Conservation (phyloP, 2,113 vertebrate genomes). For the Podilymbus podiceps region DNA sequence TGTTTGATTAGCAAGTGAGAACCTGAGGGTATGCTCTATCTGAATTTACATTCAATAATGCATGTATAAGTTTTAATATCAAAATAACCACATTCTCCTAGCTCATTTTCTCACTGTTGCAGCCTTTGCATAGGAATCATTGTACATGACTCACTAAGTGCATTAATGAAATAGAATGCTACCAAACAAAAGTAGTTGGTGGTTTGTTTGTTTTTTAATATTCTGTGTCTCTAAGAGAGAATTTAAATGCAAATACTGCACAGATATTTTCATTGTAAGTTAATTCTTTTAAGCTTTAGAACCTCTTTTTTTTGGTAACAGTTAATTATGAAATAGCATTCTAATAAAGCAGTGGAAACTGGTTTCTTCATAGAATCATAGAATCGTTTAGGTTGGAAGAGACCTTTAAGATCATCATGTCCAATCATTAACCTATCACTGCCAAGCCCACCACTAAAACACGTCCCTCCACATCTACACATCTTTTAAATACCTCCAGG, state of each 20-base stretch:
- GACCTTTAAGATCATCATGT: too few relatives aligned
- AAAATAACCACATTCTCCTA: neutral
- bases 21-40: neutral
- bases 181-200: neutral
- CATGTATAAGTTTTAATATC: neutral
- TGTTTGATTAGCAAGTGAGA: neutral
- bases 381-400: too few relatives aligned
- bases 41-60: neutral
- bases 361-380: neutral
- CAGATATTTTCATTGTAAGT: neutral
- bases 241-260: neutral
- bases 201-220: neutral
- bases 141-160: neutral
- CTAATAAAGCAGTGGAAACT: neutral
- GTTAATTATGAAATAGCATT: neutral
- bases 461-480: too few relatives aligned
- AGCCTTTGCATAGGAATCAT: neutral
- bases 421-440: too few relatives aligned
- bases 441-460: too few relatives aligned
- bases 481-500: too few relatives aligned
- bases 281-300: neutral
- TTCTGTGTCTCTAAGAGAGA: neutral
- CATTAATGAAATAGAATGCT: neutral
- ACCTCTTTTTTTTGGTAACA: neutral
- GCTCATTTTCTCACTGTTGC: neutral